phyloP scores from a whole-genome alignment of 2,888 invertebrate genomes.

The Axea sp. region DNA sequence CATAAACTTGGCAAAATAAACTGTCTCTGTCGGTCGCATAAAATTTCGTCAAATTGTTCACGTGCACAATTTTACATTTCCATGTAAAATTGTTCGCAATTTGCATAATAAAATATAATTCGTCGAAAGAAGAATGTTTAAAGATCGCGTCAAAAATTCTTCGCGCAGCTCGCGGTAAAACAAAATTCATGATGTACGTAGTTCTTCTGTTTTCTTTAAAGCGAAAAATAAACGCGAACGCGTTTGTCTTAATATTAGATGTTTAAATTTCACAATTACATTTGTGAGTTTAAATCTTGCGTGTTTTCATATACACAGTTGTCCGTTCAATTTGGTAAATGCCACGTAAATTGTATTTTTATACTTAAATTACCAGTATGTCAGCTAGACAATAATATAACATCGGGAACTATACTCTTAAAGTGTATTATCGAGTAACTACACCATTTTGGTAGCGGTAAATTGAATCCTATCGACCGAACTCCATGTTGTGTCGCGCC shows the following conservation, averaged over 20 bases:
- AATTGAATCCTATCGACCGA: slow-evolving; percentile 72
- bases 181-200: slow-evolving; percentile 15
- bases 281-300: slow-evolving; percentile 35
- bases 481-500: slow-evolving; percentile 61
- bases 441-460: slow-evolving; percentile 70
- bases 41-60: slow-evolving; percentile 34
- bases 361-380: slow-evolving; percentile 68
- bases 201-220: slow-evolving; percentile 25
- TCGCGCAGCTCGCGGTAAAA: slow-evolving; percentile 11
- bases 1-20: slow-evolving; percentile 12
- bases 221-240: slow-evolving; percentile 39
- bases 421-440: slow-evolving; percentile 69
- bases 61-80: slow-evolving; percentile 32
- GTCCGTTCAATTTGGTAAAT: slow-evolving; percentile 36
- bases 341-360: slow-evolving; percentile 67
- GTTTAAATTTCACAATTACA: slow-evolving; percentile 50
- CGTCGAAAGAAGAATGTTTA: slow-evolving; percentile 32
- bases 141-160: slow-evolving; percentile 40
- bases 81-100: slow-evolving; percentile 34
- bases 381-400: slow-evolving; percentile 69
- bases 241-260: slow-evolving; percentile 44
- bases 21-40: slow-evolving; percentile 5
- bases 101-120: slow-evolving; percentile 52
- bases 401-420: slow-evolving; percentile 65
- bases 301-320: slow-evolving; percentile 11